phyloP scores from a whole-genome alignment of 1,140 invertebrate genomes.

The Mactra quadrangularis region DNA sequence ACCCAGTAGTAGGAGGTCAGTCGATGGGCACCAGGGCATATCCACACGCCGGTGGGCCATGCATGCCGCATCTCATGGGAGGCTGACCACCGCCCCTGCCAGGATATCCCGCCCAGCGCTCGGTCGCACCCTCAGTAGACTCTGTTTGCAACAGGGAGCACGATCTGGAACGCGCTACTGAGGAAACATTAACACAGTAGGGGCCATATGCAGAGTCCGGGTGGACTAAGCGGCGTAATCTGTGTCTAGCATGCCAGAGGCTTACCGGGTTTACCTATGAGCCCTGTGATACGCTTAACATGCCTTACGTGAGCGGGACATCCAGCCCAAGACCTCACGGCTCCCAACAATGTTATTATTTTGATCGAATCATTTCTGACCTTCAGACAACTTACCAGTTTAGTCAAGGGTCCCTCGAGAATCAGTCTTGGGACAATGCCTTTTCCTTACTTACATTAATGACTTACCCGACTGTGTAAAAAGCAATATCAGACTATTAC shows the following conservation, averaged over 20 bases:
- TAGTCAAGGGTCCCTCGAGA: too few species aligned
- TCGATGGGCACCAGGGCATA: constrained; percentile 29
- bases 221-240: constrained; percentile 20
- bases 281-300: too few species aligned
- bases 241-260: constrained; percentile 30
- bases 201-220: constrained; percentile 15
- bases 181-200: constrained; percentile 17
- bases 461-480: too few species aligned
- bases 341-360: too few species aligned
- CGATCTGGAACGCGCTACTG: not conserved
- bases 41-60: constrained; percentile 6
- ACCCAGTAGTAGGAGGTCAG: constrained; percentile 33
- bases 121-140: constrained; percentile 7
- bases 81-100: constrained; percentile 14
- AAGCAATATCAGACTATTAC: too few species aligned
- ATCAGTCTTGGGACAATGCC: too few species aligned
- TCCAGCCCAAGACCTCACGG: constrained; percentile 11
- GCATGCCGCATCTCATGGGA: constrained; percentile 12
- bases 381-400: too few species aligned
- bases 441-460: too few species aligned
- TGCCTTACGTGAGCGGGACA: constrained; percentile 16
- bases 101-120: constrained; percentile 5
- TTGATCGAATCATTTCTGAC: too few species aligned
- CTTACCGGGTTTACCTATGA: not conserved
- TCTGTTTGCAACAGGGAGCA: constrained; percentile 11